Base-by-base conservation (phyloP, 1,140 invertebrate genomes). In the Proctacanthus coquilletti region DNA sequence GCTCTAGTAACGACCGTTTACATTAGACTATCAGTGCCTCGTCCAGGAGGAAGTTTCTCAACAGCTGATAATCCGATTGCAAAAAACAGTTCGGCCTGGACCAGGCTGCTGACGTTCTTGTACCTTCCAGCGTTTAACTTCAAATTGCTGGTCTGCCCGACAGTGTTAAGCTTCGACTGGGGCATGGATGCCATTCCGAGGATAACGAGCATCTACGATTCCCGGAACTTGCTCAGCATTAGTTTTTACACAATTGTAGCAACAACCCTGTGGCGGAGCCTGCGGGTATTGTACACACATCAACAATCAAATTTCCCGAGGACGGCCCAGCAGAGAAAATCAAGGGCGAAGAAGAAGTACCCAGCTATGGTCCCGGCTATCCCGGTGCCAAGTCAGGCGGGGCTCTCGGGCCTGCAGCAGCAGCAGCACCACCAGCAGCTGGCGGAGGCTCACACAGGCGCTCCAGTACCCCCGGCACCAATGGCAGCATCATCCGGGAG, bases 101-200 rank as follows among this genome's bases (percentile, higher is more conserved):
- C 80, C 13, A 68, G 84, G 31, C 63, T 79, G 15, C 68, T 89
- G 36, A 95, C 88, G 6, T 93, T 93, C 60, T 63, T 76, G 40
- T 92, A 88, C 54, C 70, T 95, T 33, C 88, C 88, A 2, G 76
- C 80, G 4, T 81, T 89, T 45, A 93, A 92, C 60, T 75, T 85
- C 42, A 70, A 73, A 50, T 71, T 95, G 45, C 60, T 95, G 18
- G 52, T 92, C 2, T 85, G 74, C 49, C 89, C 89, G 6, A 72
- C 72, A 43, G 74, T 74, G 32, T 63, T 95, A 19, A 89, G 86
- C 55, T 94, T 92, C 57, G 89, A 95, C 55, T 95, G 89, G 89
- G 88, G 86, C 3, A 94, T 94, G 89, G 87, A 89, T 45, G 77
- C 88, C 1, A 76, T 95, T 45, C 84, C 87, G 1, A 66, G 83